These are phyloP conservation scores for Coelopa pilipes DNA, from an alignment of 2,888 invertebrate species.

Conservation along the genomic window DNA sequence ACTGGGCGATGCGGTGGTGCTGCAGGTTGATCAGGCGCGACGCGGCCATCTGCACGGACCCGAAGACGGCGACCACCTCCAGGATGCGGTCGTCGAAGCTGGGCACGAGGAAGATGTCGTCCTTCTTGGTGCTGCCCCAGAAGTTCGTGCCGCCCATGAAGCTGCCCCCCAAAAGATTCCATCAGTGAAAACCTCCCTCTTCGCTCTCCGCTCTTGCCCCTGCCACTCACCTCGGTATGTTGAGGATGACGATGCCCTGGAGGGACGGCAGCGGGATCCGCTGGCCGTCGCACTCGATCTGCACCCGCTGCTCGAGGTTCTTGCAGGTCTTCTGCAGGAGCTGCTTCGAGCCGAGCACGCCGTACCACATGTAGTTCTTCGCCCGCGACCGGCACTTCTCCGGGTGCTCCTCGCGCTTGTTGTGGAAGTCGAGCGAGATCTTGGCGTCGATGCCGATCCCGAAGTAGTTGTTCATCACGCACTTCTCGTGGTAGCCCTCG, in stretches of 20 bases:
- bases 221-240: conserved; percentile 82
- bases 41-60: conserved; percentile 97
- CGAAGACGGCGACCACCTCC: conserved; percentile 98
- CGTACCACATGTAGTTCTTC: conserved; percentile 96
- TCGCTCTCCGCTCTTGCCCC: too few species aligned
- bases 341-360: conserved; percentile 80
- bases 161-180: conserved; percentile 67
- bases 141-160: conserved; percentile 99
- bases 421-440: conserved; percentile 95
- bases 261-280: conserved; percentile 93
- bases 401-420: conserved; percentile 96
- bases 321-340: conserved; percentile 91
- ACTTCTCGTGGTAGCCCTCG: conserved; percentile 91
- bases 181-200: background rate
- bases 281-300: conserved; percentile 95
- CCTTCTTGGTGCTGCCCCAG: conserved; percentile 95
- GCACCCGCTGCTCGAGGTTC: conserved; percentile 94
- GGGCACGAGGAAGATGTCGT: conserved; percentile 90
- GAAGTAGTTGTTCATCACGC: conserved; percentile 99
- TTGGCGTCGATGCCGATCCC: conserved; percentile 99
- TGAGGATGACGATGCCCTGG: conserved; percentile 96
- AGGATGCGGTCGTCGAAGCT: conserved; percentile 96
- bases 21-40: conserved; percentile 94
- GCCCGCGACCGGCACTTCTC: conserved; percentile 95
- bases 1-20: conserved; percentile 97